These are phyloP conservation scores for Formica exsecta DNA, from an alignment of 1,140 invertebrate genomes.

Conservation along the genomic window DNA sequence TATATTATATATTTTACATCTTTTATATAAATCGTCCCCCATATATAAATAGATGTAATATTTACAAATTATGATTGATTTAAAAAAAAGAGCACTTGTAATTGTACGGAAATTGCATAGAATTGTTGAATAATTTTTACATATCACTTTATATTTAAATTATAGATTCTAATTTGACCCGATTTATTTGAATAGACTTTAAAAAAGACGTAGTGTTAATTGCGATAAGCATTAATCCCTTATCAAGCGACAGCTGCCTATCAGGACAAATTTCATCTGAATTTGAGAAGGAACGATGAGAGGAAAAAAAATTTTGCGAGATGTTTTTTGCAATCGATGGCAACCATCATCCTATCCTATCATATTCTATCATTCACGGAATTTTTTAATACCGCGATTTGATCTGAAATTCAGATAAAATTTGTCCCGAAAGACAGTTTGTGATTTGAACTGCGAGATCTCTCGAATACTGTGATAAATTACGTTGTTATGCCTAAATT, in stretches of 20 bases:
- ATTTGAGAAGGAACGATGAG: conserved; percentile 6
- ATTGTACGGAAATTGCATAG: no score
- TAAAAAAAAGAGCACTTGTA: no score
- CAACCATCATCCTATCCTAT: conserved; percentile 14
- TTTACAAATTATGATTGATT: no score
- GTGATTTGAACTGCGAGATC: not conserved
- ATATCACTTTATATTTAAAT: conserved; percentile 15
- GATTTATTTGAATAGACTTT: not conserved
- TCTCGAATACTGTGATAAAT: conserved; percentile 8
- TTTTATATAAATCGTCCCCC: no score
- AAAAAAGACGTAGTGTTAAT: conserved; percentile 15
- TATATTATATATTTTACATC: no score
- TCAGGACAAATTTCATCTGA: conserved; percentile 11
- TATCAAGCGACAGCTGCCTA: conserved; percentile 9
- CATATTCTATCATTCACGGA: not conserved
- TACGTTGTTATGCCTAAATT: not conserved
- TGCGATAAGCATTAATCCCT: not conserved
- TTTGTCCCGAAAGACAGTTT: conserved; percentile 19
- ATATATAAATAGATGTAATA: no score
- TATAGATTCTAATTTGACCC: not conserved
- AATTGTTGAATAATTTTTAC: no score
- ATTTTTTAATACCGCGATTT: conserved; percentile 37
- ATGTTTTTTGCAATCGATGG: conserved; percentile 4
- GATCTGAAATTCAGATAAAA: conserved; percentile 32
- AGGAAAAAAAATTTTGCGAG: not conserved